These are phyloP conservation scores for Saguinus imperator DNA, from an alignment of 2,113 vertebrate genomes.

Conservation along the genomic window DNA sequence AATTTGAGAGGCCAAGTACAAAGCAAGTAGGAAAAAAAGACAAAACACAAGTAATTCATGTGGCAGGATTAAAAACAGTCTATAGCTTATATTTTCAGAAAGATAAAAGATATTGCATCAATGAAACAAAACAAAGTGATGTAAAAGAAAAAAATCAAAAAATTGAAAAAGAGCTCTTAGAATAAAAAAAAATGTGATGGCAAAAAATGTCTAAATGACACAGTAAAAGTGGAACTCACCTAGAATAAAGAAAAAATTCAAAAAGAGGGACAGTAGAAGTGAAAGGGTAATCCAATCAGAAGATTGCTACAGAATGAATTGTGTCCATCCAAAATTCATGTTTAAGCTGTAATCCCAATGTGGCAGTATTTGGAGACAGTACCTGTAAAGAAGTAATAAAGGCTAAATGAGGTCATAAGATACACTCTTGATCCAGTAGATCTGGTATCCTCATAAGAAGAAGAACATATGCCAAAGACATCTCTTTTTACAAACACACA, in stretches of 20 bases:
- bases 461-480: no score
- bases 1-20: not conserved
- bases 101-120: not conserved
- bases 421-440: not conserved
- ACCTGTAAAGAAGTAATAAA: not conserved
- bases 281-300: not conserved
- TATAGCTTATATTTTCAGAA: not conserved
- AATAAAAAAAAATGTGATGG: not conserved
- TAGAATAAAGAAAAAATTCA: not conserved
- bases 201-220: not conserved
- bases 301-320: not conserved
- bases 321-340: not conserved
- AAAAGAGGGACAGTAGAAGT: not conserved
- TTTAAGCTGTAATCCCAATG: not conserved
- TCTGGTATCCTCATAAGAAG: not conserved
- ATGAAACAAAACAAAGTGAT: not conserved
- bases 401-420: not conserved
- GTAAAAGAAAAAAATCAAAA: not conserved
- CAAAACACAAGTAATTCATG: not conserved
- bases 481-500: not conserved
- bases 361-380: not conserved
- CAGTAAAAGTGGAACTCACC: not conserved
- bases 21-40: not conserved
- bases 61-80: not conserved
- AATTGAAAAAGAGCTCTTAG: not conserved